These are phyloP conservation scores for Tetragonisca angustula DNA, from an alignment of 2,888 invertebrate species.

Conservation along the genomic window DNA sequence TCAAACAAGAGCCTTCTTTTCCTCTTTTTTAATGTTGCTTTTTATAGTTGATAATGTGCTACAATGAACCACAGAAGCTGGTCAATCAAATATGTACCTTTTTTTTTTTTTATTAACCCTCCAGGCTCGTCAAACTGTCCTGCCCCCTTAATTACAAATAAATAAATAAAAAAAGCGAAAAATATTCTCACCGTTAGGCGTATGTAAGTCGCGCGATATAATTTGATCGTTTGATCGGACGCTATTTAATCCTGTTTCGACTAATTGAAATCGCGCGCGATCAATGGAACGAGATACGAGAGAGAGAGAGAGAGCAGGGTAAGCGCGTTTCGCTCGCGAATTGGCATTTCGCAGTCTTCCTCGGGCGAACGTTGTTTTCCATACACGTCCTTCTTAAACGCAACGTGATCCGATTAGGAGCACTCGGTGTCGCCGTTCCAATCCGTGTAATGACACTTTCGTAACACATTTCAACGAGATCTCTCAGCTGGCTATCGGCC, in stretches of 20 bases:
- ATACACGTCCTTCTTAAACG: conserved; percentile 18
- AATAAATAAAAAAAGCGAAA: too few relatives aligned
- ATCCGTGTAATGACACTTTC: conserved; percentile 12
- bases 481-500: neutral
- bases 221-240: neutral
- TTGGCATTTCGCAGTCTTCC: conserved; percentile 22
- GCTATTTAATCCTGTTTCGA: conserved; percentile 2
- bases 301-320: neutral
- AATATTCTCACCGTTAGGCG: too few relatives aligned
- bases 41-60: too few relatives aligned
- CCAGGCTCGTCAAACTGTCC: too few relatives aligned
- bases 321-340: neutral
- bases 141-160: too few relatives aligned
- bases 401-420: conserved; percentile 38
- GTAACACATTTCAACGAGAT: conserved; percentile 4
- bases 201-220: neutral
- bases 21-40: too few relatives aligned
- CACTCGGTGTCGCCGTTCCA: conserved; percentile 2
- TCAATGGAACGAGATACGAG: neutral
- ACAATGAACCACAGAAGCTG: too few relatives aligned
- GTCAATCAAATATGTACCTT: too few relatives aligned
- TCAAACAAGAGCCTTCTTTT: too few relatives aligned
- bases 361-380: conserved; percentile 14
- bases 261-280: neutral
- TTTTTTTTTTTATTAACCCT: too few relatives aligned